These are phyloP conservation scores for Acipenser transmontanus DNA, from an alignment of 2,797 vertebrate genomes.

Conservation along the genomic window DNA sequence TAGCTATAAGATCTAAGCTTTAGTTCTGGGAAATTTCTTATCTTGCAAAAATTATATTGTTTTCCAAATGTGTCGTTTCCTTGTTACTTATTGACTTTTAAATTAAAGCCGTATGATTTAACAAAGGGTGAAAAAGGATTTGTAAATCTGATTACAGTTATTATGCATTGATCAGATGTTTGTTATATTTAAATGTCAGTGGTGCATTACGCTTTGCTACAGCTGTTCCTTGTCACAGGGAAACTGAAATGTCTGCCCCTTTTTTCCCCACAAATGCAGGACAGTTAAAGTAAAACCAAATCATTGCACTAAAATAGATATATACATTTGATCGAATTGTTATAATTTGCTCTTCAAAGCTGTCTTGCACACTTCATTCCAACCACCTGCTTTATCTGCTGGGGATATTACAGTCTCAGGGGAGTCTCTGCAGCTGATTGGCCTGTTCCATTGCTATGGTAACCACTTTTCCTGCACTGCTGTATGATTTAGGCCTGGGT, in stretches of 20 bases:
- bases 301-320: constrained; percentile 24
- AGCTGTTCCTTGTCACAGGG: constrained; percentile 10
- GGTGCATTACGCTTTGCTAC: constrained; percentile 12
- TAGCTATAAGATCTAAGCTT: no score
- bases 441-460: constrained; percentile 64
- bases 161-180: constrained; percentile 2
- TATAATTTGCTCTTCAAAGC: constrained; percentile 49
- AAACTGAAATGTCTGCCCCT: constrained; percentile 6
- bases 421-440: constrained; percentile 63
- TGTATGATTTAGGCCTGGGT: constrained; percentile 48
- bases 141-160: not conserved
- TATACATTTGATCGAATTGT: constrained; percentile 35
- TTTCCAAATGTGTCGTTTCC: no score
- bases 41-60: no score
- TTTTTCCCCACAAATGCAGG: not conserved
- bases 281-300: constrained; percentile 17
- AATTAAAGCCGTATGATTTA: no score
- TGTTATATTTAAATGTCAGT: not conserved
- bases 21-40: no score
- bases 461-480: constrained; percentile 57
- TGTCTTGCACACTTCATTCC: constrained; percentile 55
- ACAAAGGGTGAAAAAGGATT: no score
- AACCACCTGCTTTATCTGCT: constrained; percentile 67
- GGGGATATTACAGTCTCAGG: constrained; percentile 65
- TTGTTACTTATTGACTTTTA: no score